phyloP scores from a whole-genome alignment of 1,140 invertebrate genomes.

The Papilio machaon region DNA sequence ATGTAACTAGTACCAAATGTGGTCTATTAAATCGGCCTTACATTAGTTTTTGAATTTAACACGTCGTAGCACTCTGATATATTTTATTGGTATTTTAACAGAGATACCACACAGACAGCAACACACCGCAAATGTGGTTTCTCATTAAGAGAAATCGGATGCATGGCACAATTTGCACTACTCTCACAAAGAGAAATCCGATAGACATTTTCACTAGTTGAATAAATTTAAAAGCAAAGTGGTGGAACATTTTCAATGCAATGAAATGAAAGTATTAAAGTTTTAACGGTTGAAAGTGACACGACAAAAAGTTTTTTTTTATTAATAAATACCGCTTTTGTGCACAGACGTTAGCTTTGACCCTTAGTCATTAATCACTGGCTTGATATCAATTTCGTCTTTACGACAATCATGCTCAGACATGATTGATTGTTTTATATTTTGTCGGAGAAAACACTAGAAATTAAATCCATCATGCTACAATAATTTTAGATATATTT shows the following conservation, averaged over 20 bases:
- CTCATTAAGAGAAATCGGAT: too few relatives aligned
- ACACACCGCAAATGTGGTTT: too few relatives aligned
- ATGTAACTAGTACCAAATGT: too few relatives aligned
- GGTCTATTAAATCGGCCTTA: too few relatives aligned
- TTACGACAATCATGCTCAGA: slow-evolving; percentile 33
- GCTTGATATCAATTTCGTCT: slow-evolving; percentile 36
- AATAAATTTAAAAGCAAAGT: background rate
- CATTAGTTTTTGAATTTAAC: too few relatives aligned
- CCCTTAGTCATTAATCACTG: slow-evolving; percentile 34
- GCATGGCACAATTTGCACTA: too few relatives aligned
- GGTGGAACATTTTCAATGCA: background rate
- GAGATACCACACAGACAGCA: too few relatives aligned
- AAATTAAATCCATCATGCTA: slow-evolving; percentile 10
- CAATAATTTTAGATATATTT: background rate
- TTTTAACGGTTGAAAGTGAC: background rate
- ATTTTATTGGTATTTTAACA: too few relatives aligned
- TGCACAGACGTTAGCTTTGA: slow-evolving; percentile 13
- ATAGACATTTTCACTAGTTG: too few relatives aligned
- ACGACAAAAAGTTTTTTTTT: slow-evolving; percentile 29
- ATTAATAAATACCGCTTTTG: slow-evolving; percentile 25
- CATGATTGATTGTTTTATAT: slow-evolving; percentile 39
- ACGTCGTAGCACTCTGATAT: too few relatives aligned
- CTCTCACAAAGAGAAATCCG: too few relatives aligned
- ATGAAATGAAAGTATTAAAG: slow-evolving; percentile 14
- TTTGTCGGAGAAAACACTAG: slow-evolving; percentile 3